Base-by-base conservation (phyloP, 2,888 invertebrate genomes). In the Villa cingulata region DNA sequence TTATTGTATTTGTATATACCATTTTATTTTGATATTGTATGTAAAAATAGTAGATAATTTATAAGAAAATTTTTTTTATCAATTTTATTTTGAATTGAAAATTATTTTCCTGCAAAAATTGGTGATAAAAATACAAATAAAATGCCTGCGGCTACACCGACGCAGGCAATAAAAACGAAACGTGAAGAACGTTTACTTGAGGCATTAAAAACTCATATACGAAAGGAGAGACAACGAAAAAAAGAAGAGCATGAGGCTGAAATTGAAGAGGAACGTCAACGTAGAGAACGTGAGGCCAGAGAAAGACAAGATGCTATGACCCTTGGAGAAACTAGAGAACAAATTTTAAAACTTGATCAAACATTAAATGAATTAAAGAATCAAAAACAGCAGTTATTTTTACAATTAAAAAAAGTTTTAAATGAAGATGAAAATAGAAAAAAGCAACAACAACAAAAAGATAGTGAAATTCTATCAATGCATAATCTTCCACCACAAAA, bases 391-490 rank as follows among this genome's bases (percentile, higher is more conserved):
- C 87, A 91, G 57, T 65, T 95, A 46, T 94, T 95, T 64, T 76
- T 90, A 62, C 88, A 91, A 62, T 70, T 95, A 14, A 95, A 95
- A 64, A 92, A 92, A 71, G 91, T 95, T n/a, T 72, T 95, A 0
- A 88, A 92, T 64, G 94, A 94, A 62, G 94, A 94, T 70, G 92
- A 92, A 62, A 83, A 82, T 51, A 77, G 90, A 53, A 81, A 89
- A 57, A 75, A 85, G 54, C 76, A 83, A 54, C 80, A 67, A 46
- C 64, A 68, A 46, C 65, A 68, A 41, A 56, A 57, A 19, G 57
- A 58, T 41, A 66, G 80, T 66, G 81, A 81, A 61, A 72, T 80
- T 66, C 75, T 73, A 54, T 70, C 77, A 44, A 71, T 78, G 43
- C 81, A 80, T 68, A 71, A 57, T 1, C 71, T 62, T 14, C 59